These are phyloP conservation scores for Coracias cyanogaster DNA, from an alignment of 2,797 vertebrate species.

Conservation along the genomic window DNA sequence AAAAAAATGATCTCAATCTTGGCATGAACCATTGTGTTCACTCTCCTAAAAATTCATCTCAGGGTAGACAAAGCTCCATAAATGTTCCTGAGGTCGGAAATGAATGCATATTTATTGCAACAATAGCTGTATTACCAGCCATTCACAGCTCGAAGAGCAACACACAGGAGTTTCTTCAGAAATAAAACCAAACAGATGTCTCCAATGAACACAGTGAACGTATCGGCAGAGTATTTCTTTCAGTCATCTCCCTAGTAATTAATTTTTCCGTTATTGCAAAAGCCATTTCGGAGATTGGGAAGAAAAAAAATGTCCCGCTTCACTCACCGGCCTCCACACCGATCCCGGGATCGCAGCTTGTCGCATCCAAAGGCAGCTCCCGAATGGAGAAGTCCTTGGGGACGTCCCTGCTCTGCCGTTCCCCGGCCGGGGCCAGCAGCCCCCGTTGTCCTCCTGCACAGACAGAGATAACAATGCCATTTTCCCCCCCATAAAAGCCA, in stretches of 20 bases:
- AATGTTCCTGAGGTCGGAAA: conserved; percentile 1
- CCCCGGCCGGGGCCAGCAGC: neutral
- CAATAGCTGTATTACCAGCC: conserved; percentile 10
- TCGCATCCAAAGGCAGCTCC: neutral
- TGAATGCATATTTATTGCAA: conserved; percentile 43
- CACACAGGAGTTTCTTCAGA: neutral
- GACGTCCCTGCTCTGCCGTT: neutral
- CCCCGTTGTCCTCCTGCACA: neutral
- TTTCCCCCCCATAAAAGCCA: neutral
- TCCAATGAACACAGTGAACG: neutral
- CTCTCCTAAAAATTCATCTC: conserved; percentile 4
- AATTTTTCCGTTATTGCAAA: conserved; percentile 34
- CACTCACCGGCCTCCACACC: neutral
- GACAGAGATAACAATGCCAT: neutral
- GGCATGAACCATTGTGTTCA: neutral
- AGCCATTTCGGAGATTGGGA: neutral
- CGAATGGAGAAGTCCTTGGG: neutral
- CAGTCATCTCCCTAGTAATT: conserved; percentile 31
- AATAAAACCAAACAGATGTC: conserved; percentile 7
- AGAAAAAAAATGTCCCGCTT: neutral
- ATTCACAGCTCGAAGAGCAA: neutral
- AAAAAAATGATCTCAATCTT: conserved; percentile 26
- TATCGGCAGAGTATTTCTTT: neutral
- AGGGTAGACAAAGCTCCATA: neutral
- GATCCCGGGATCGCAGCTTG: neutral